These are phyloP conservation scores for Atta cephalotes DNA, from an alignment of 1,140 invertebrate species.

Conservation along the genomic window DNA sequence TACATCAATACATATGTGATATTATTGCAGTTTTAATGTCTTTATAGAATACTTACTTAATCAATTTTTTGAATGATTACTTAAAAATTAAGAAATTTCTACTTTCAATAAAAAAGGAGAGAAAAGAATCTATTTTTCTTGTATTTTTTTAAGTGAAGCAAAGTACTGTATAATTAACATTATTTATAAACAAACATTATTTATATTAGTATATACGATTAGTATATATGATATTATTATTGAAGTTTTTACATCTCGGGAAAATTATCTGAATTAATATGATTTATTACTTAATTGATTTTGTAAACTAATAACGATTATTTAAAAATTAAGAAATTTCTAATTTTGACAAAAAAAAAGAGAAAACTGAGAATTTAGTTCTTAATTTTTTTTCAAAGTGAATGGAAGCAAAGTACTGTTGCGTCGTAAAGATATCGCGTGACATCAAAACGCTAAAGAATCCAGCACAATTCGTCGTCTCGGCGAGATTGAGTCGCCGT, in stretches of 20 bases:
- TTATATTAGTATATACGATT: too few relatives aligned
- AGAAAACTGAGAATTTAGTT: neutral
- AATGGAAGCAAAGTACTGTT: neutral
- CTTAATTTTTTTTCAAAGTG: neutral
- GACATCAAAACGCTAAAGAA: conserved; percentile 17
- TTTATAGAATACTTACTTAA: neutral
- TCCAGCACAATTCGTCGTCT: conserved; percentile 16
- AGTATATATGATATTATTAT: neutral
- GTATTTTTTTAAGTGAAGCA: neutral
- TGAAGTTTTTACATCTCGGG: neutral
- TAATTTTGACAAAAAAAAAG: neutral
- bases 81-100: conserved; percentile 12
- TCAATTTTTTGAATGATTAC: neutral
- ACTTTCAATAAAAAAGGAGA: neutral
- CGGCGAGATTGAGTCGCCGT: conserved; percentile 31
- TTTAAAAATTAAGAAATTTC: conserved; percentile 1
- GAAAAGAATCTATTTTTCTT: neutral
- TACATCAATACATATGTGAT: neutral
- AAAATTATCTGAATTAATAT: too few relatives aligned
- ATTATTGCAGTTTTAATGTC: conserved; percentile 15
- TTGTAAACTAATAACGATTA: neutral
- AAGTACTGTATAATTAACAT: neutral
- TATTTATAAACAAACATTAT: neutral
- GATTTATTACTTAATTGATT: too few relatives aligned
- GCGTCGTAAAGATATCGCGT: conserved; percentile 18